Base-by-base conservation (phyloP, 2,113 vertebrate species). In the Sorex fumeus region DNA sequence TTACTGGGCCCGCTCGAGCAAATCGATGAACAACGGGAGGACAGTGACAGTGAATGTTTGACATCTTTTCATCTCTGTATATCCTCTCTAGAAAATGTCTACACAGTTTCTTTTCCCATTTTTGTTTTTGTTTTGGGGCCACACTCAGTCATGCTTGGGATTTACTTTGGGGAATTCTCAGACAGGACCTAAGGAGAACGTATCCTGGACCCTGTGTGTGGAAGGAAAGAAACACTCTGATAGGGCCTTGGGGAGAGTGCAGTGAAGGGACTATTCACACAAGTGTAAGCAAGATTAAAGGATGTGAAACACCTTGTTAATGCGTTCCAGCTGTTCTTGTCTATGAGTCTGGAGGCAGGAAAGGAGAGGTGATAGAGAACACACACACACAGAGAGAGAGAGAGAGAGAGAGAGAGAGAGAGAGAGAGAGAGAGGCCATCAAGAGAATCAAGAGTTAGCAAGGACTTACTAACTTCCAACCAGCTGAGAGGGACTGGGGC, bases 121-220 rank as follows among this genome's bases (percentile, higher is more conserved):
- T 30, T 67, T 40, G 16, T 53, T 67, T 53, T 93, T 88, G 40
- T 83, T 87, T 70, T 76, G 53, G 70, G 77, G 23, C 19, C n/a
- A 66, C 77, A 86, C 15, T 19, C 53, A 53, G 12, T 23, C 34
- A n/a, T 82, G 71, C 77, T 71, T 70, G 23, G 80, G 27, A 28
- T 15, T 53, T 53, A 53, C 53, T 53, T 12, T 19, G 4, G 53
- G 53, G 53, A 53, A 53, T 53, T 64, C 23, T 23, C 9, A 27
- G 21, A 23, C 30, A 45, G 75, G 30, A 45, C 36, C 25, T 43
- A 32, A 53, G 85, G 62, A 60, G 36, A 74, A 28, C 15, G 71
- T 12, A 19, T 19, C 8, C 15, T 64, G 32, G 8, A 40, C 40
- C 19, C 32, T 43, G 15, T 16, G 8, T 62, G 6, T 34, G 18